Percentiles rank a stretch among this genome's conserved stretches.
Conservation (phyloP, 2,888 invertebrate species). For the Apotomis capreana region DNA sequence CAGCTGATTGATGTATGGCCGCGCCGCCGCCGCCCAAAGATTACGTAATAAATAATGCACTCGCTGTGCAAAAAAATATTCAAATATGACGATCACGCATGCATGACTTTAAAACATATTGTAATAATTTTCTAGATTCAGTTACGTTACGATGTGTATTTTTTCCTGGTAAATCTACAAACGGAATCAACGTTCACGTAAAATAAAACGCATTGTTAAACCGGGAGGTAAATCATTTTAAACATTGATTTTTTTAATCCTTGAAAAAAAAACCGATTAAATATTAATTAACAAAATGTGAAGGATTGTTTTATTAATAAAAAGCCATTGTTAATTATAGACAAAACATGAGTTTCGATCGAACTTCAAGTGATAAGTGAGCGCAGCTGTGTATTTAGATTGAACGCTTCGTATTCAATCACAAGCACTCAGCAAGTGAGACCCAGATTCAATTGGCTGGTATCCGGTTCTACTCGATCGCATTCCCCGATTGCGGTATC, state of each 20-base stretch:
- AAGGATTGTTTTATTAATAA: background rate
- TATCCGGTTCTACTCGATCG: constrained; percentile 69
- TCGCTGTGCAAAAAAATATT: constrained; percentile 55
- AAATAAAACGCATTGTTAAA: too few species aligned
- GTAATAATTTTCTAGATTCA: too few species aligned
- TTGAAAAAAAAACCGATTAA: background rate
- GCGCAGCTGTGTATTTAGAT: constrained; percentile 37
- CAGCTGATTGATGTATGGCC: constrained; percentile 78
- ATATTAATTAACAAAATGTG: background rate
- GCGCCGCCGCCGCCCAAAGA: constrained; percentile 62
- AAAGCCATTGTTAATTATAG: background rate
- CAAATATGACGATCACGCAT: constrained; percentile 44
- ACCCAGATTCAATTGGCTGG: constrained; percentile 66
- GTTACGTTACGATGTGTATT: too few species aligned
- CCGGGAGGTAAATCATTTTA: too few species aligned
- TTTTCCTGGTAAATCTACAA: too few species aligned
- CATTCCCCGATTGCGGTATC: constrained; percentile 59
- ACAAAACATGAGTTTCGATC: constrained; percentile 7
- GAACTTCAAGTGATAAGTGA: constrained; percentile 30
- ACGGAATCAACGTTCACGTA: too few species aligned
- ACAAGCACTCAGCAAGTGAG: constrained; percentile 55
- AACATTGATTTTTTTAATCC: too few species aligned
- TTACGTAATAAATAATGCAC: constrained; percentile 68
- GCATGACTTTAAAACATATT: constrained; percentile 1
- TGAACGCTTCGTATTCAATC: constrained; percentile 47